Evolutionary conservation across 2,888 invertebrate genomes (phyloP).

Genomic region (Fabriciana adippe): DNA sequence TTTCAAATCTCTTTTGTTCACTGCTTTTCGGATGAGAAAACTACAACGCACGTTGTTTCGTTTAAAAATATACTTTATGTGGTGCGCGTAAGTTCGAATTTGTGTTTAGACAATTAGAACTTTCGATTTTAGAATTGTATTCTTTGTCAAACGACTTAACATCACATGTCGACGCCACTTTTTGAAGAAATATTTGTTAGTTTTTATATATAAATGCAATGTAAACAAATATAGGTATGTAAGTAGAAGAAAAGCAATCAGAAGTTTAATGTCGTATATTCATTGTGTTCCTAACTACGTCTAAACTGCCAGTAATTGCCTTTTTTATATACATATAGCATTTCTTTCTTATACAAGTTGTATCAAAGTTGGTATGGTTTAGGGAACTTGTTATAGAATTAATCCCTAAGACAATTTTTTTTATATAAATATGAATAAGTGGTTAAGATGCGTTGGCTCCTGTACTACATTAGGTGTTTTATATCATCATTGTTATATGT

Average conservation of each 20-base stretch:
- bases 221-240: too few relatives aligned
- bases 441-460: not conserved
- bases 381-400: not conserved
- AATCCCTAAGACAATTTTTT: not conserved
- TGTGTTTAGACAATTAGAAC: too few relatives aligned
- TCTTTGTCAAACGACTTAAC: too few relatives aligned
- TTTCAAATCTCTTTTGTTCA: too few relatives aligned
- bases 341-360: not conserved
- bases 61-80: too few relatives aligned
- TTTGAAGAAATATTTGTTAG: too few relatives aligned
- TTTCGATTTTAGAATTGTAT: too few relatives aligned
- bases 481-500: slow-evolving; percentile 3
- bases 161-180: too few relatives aligned
- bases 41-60: too few relatives aligned
- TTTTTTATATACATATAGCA: slow-evolving; percentile 10
- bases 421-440: not conserved
- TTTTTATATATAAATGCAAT: too few relatives aligned
- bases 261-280: not conserved
- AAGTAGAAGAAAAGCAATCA: not conserved
- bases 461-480: not conserved
- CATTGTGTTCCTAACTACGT: not conserved
- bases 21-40: too few relatives aligned
- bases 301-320: slow-evolving; percentile 22
- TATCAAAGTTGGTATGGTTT: not conserved
- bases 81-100: too few relatives aligned